Percentiles rank a stretch among this genome's conserved stretches.
phyloP scores from a whole-genome alignment of 2,888 invertebrate species.

The Phanerotoma sp. region DNA sequence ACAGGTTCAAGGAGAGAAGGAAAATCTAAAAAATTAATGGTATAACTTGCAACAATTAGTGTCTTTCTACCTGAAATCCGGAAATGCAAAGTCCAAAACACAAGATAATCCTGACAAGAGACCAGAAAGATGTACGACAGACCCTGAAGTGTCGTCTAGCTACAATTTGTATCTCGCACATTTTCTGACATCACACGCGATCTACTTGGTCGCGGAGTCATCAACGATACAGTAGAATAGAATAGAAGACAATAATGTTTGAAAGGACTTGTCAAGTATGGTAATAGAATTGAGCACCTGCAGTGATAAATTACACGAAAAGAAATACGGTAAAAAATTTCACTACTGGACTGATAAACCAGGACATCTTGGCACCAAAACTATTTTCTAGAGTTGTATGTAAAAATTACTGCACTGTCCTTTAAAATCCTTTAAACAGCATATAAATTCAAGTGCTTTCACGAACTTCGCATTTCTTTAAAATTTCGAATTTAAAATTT shows the following conservation, averaged over 20 bases:
- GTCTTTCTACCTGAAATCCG: neutral
- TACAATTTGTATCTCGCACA: slow-evolving; percentile 16
- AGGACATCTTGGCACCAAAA: too few relatives aligned
- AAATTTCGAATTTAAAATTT: too few relatives aligned
- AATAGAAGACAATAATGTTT: slow-evolving; percentile 31
- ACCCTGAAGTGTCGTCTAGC: slow-evolving; percentile 12
- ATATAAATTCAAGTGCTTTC: too few relatives aligned
- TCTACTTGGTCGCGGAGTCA: slow-evolving; percentile 29
- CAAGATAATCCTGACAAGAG: neutral
- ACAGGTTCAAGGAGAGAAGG: slow-evolving; percentile 9
- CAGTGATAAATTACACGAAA: slow-evolving; percentile 56
- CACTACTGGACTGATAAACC: slow-evolving; percentile 12
- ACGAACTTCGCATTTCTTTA: too few relatives aligned
- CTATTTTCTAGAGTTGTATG: too few relatives aligned
- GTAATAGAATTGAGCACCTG: slow-evolving; percentile 49
- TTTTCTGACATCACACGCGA: slow-evolving; percentile 31
- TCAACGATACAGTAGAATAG: neutral
- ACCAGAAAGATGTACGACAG: slow-evolving; percentile 6
- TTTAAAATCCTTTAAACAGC: too few relatives aligned
- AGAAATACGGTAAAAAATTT: too few relatives aligned
- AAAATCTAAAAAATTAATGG: slow-evolving; percentile 7
- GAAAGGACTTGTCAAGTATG: slow-evolving; percentile 48
- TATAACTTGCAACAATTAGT: slow-evolving; percentile 6
- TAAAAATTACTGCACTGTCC: too few relatives aligned
- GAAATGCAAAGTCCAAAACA: slow-evolving; percentile 5